These are phyloP conservation scores for Apodemus agrarius DNA, from an alignment of 2,797 vertebrate genomes.

Conservation along the genomic window DNA sequence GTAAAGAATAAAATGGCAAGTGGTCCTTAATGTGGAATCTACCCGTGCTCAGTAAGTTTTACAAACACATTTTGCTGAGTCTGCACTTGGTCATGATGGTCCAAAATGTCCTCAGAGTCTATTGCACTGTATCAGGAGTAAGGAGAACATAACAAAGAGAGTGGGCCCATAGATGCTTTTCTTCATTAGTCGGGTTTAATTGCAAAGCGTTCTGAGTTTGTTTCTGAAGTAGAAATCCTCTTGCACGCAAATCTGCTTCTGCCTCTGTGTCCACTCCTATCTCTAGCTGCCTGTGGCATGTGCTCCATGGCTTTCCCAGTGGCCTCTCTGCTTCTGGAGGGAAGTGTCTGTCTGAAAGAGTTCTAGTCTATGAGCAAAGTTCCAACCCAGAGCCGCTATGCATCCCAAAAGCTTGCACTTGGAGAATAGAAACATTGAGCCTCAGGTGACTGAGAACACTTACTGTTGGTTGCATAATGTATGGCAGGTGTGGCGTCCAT, in stretches of 20 bases:
- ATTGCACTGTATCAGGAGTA: background rate
- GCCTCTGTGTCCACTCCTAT: background rate
- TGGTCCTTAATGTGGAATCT: background rate
- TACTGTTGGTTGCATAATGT: constrained; percentile 99
- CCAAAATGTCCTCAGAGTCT: background rate
- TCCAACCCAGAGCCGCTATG: constrained; percentile 68
- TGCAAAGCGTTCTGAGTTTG: constrained; percentile 25
- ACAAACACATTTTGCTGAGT: constrained; percentile 15
- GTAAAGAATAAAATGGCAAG: background rate
- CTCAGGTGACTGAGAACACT: constrained; percentile 88
- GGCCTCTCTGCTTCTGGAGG: constrained; percentile 52
- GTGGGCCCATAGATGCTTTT: background rate
- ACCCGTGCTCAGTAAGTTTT: background rate
- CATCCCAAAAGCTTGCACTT: constrained; percentile 69
- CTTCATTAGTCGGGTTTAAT: background rate
- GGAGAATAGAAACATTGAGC: constrained; percentile 82
- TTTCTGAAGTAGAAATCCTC: background rate
- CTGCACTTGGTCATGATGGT: background rate
- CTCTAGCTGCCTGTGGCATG: background rate
- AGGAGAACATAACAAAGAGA: background rate
- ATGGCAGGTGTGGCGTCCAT: constrained; percentile 99
- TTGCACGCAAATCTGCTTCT: background rate
- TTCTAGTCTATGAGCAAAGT: constrained; percentile 55
- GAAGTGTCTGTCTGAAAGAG: constrained; percentile 68
- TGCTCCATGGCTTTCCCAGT: constrained; percentile 62